Conservation (phyloP, 2,888 invertebrate genomes). For the Microctonus hyperodae region DNA sequence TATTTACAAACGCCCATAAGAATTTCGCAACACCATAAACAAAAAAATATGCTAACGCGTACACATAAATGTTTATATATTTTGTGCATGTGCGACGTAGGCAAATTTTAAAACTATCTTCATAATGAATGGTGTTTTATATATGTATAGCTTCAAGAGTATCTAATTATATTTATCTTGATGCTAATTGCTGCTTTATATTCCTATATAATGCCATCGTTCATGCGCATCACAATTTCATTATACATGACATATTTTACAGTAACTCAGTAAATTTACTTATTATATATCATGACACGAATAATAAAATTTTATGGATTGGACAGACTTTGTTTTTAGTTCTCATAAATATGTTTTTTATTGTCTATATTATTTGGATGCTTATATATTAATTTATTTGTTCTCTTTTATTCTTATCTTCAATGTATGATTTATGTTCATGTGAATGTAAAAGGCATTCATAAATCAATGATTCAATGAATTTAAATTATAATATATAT, state of each 20-base stretch:
- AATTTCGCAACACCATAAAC: neutral
- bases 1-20: neutral
- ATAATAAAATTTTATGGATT: neutral
- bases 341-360: conserved; percentile 17
- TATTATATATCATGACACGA: neutral
- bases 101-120: conserved; percentile 12
- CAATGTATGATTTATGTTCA: neutral
- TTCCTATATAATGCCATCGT: neutral
- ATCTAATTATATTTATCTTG: conserved; percentile 34
- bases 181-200: conserved; percentile 32
- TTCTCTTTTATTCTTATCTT: neutral
- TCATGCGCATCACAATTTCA: conserved; percentile 1
- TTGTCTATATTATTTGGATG: conserved; percentile 14
- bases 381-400: conserved; percentile 24
- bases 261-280: neutral
- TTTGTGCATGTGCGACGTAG: no score
- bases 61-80: neutral
- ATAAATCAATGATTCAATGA: conserved; percentile 51
- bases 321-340: neutral
- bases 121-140: conserved; percentile 12
- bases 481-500: conserved; percentile 45
- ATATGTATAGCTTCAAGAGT: conserved; percentile 13
- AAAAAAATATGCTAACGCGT: neutral
- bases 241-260: neutral
- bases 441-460: conserved; percentile 25